Base-by-base conservation (phyloP, 2,113 vertebrate genomes). In the Origma solitaria region DNA sequence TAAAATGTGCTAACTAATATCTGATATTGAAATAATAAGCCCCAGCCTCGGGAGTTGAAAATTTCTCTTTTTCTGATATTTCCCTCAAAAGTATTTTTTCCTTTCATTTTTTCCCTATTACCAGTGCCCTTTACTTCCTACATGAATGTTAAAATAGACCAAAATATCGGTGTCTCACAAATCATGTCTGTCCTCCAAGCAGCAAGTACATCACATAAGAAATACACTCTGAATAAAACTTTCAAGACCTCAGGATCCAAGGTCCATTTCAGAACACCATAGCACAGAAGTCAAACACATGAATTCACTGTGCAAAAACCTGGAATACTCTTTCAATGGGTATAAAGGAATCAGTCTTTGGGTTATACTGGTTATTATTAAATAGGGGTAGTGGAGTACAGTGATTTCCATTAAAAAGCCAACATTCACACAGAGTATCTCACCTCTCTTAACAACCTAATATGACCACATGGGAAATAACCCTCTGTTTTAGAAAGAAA, bases 141-240 rank as follows among this genome's bases (percentile, higher is more conserved):
- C 22, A 62, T 25, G 31, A 90, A 88, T 75, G 51, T 69, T 75
- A 94, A 57, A 94, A 76, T 15, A 79, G 82, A 89, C 50, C 49
- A 88, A 91, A 84, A 80, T 62, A 31, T 80, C 82, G 45, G 12
- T 22, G 44, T 76, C 64, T 57, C 65, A 92, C 95, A 94, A 96
- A 88, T 92, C 79, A 70, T 28, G 42, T 28, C 85, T 80, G 64
- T 73, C 69, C 80, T 92, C 72, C 54, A 61, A 70, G 50, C 33
- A 79, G 54, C 56, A 86, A 92, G 82, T 28, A 69, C 23, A 35
- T 47, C 35, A 90, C 28, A 25, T 24, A 79, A 75, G 58, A 86
- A 97, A 93, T 56, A 57, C n/a, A 77, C 12, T 45, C 72, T 38
- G 64, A 83, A 71, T 88, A 88, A 95, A 88, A 91, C 56, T 92